phyloP scores from a whole-genome alignment of 2,888 invertebrate genomes.

The Chymomyza procnemis region DNA sequence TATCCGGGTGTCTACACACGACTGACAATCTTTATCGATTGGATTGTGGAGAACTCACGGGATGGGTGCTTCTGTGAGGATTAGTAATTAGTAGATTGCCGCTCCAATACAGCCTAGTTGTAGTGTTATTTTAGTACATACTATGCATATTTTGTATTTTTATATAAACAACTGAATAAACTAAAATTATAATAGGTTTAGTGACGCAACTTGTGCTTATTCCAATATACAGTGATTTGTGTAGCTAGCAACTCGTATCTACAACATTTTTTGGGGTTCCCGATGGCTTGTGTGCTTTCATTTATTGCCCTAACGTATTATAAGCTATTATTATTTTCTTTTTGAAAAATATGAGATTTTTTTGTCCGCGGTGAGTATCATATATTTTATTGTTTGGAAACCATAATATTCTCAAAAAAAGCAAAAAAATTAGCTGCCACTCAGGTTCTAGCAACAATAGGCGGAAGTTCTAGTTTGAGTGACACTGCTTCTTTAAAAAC shows the following conservation, averaged over 20 bases:
- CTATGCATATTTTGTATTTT: constrained; percentile 56
- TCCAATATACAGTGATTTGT: neutral
- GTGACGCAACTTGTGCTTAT: neutral
- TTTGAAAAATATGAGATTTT: too few relatives aligned
- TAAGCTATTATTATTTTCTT: too few relatives aligned
- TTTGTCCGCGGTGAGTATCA: too few relatives aligned
- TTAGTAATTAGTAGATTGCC: constrained; percentile 39
- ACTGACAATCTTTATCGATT: constrained; percentile 88
- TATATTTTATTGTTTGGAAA: too few relatives aligned
- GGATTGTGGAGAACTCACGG: constrained; percentile 88
- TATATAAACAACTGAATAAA: constrained; percentile 56
- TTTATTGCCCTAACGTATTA: neutral
- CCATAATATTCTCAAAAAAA: too few relatives aligned
- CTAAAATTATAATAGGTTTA: constrained; percentile 47
- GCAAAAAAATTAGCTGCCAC: too few relatives aligned
- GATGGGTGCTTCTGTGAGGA: constrained; percentile 90
- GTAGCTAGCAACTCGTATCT: neutral
- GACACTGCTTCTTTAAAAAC: neutral
- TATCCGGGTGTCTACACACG: constrained; percentile 93
- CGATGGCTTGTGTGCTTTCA: neutral
- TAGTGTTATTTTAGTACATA: constrained; percentile 31
- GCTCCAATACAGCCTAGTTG: constrained; percentile 34
- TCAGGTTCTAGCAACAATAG: neutral
- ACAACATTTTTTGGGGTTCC: neutral
- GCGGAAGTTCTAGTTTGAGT: neutral